Base-by-base conservation (phyloP, 2,888 invertebrate genomes). In the Antheraea assamensis region DNA sequence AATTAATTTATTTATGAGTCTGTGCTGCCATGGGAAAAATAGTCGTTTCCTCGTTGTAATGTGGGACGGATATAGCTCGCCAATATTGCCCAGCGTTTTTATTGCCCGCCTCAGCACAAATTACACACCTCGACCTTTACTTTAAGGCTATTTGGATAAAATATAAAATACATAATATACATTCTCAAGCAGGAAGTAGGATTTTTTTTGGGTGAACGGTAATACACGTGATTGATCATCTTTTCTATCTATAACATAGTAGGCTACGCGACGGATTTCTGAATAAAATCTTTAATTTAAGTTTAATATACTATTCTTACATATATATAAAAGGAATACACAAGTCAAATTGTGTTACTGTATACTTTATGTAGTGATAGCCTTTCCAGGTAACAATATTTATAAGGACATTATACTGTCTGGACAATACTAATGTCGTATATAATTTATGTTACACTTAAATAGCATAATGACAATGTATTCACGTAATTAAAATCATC, bases 31-130 rank as follows among this genome's bases (percentile, higher is more conserved):
- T 27, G 4, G 17, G 15, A 61, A 15, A 61, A 27, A 61, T 5
- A 55, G 55, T n/a, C n/a, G 55, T 55, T 55, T 68, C 66, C 66
- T 68, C 21, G 70, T 47, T 15, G 52, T 64, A 73, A n/a, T 30
- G 15, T 52, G 31, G 58, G 55, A 71, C 47, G 66, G 66, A 31
- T 35, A 68, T 35, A 31, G 31, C 31, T 21, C 66, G 66, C 24
- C 66, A 35, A 68, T 68, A 68, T 68, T 68, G 66, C 31, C 31
- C 66, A 68, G 19, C 66, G 31, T 35, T 68, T 68, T 68, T 68
- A 68, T 68, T 35, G n/a, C 66, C 21, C 31, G 66, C 21, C 31
- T 68, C 66, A 7, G 66, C 66, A 68, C 35, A 68, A 21, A 68
- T 68, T 68, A 68, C 66, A 68, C 35, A 68, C 35, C 66, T 68